phyloP scores from a whole-genome alignment of 1,140 invertebrate genomes.

The Trichogramma pretiosum region DNA sequence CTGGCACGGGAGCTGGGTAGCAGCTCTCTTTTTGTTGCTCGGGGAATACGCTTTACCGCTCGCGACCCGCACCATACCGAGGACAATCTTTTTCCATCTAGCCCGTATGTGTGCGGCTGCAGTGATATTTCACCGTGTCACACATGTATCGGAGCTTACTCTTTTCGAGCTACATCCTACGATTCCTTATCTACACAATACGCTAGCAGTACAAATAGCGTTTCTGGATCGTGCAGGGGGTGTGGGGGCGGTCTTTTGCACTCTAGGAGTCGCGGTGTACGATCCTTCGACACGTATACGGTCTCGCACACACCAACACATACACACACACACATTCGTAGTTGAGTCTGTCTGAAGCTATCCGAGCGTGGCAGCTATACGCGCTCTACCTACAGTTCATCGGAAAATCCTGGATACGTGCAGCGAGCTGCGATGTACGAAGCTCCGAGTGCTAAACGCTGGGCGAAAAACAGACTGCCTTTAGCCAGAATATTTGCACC shows the following conservation, averaged over 20 bases:
- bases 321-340: neutral
- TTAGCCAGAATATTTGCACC: neutral
- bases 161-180: no score
- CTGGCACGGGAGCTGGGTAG: no score
- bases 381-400: constrained; percentile 4
- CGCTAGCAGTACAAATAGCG: neutral
- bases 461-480: neutral
- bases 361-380: neutral
- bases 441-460: constrained; percentile 11
- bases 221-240: neutral
- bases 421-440: constrained; percentile 10
- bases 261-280: neutral
- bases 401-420: constrained; percentile 11
- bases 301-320: neutral
- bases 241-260: no score
- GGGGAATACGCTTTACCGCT: no score
- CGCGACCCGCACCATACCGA: no score
- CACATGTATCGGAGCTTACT: no score
- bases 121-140: no score
- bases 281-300: neutral
- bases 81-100: no score
- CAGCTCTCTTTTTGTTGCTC: no score
- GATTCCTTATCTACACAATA: no score
- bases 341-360: neutral
- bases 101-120: no score